A percentile compares a stretch with the other conserved stretches of the same genome.
Conservation (phyloP, 1,140 invertebrate genomes). For the Brachionus calyciflorus region DNA sequence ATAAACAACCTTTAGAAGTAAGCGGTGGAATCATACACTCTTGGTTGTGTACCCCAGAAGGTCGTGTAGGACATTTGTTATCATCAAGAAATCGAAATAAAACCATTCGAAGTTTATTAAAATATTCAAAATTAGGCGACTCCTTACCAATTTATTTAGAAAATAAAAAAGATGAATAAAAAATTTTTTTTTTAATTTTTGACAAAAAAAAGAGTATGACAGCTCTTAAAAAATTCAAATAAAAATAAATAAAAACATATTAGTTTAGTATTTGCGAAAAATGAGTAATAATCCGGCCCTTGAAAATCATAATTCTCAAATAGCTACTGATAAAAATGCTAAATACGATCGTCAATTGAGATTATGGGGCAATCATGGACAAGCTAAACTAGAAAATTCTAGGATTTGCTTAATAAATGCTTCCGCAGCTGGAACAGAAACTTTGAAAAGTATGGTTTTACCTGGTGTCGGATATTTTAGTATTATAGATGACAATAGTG, state of each 20-base stretch:
- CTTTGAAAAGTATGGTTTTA: constrained; percentile 85
- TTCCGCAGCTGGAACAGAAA: constrained; percentile 87
- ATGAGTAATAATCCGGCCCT: not conserved
- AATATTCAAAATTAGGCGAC: constrained; percentile 35
- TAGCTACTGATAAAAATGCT: constrained; percentile 66
- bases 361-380: constrained; percentile 96
- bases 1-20: not conserved
- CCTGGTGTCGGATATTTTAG: constrained; percentile 92
- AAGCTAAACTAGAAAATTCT: constrained; percentile 77
- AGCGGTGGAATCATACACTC: not conserved
- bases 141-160: not conserved
- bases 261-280: not conserved
- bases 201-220: not conserved
- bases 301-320: not conserved
- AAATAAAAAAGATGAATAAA: not conserved
- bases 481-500: constrained; percentile 77
- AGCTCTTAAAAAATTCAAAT: too few relatives aligned
- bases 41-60: constrained; percentile 30
- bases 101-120: constrained; percentile 10
- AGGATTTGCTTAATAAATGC: constrained; percentile 92
- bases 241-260: too few relatives aligned
- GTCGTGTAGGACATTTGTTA: constrained; percentile 30
- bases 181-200: not conserved
- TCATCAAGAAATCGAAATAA: constrained; percentile 34
- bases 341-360: constrained; percentile 84